These are phyloP conservation scores for Tretioscincus oriximinensis DNA, from an alignment of 2,113 vertebrate species.

Conservation along the genomic window DNA sequence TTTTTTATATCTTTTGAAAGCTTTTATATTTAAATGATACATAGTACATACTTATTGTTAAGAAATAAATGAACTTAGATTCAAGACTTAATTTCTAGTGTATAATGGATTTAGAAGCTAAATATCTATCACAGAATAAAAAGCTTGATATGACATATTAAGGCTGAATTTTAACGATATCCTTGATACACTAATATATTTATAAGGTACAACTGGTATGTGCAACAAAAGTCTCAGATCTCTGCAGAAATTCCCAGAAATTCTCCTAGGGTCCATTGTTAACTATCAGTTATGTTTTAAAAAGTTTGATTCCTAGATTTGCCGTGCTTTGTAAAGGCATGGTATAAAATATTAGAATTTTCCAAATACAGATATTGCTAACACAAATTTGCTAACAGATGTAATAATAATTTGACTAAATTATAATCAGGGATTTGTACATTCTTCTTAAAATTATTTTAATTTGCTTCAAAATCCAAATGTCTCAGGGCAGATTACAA, in stretches of 20 bases:
- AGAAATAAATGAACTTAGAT: not conserved
- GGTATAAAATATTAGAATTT: too few relatives aligned
- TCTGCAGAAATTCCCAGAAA: not conserved
- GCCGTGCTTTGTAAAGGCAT: too few relatives aligned
- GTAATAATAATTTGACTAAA: not conserved
- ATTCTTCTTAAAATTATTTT: not conserved
- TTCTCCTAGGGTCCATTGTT: not conserved
- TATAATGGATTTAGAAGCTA: not conserved
- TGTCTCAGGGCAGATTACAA: too few relatives aligned
- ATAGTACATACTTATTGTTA: not conserved
- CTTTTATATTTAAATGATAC: not conserved
- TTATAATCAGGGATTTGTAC: not conserved
- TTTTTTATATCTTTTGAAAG: not conserved
- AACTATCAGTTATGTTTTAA: too few relatives aligned
- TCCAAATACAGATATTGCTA: too few relatives aligned
- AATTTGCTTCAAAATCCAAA: not conserved
- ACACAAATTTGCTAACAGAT: not conserved
- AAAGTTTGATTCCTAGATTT: too few relatives aligned
- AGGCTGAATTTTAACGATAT: constrained; percentile 32
- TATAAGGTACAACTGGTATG: constrained; percentile 21
- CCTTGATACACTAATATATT: constrained; percentile 21
- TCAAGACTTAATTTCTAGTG: not conserved
- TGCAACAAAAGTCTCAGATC: not conserved
- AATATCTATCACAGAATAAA: not conserved
- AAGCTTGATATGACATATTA: not conserved